Base-by-base conservation (phyloP, 1,140 invertebrate species). In the Bombus polaris region DNA sequence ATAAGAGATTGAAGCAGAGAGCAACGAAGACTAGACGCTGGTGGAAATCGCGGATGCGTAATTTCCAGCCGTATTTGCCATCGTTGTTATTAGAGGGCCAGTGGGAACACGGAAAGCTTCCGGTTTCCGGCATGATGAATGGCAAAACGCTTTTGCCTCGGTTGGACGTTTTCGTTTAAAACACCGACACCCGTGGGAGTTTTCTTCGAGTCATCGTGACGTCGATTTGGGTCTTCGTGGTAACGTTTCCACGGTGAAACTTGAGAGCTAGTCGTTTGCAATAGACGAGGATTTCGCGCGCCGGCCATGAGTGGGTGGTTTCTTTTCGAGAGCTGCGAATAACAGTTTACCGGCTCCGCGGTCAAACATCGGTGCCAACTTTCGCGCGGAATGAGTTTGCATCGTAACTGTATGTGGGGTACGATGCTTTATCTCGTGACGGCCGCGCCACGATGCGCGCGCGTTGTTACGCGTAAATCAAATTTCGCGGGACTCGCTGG, bases 391-490 rank as follows among this genome's bases (percentile, higher is more conserved):
- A 53, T 59, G 25, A 28, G 25, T 25, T 12, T n/a, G 59, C 59
- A 62, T 62, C 59, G 59, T 13, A 1, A 62, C 28, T 53, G 5
- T 53, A 18, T 53, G 47, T 22, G 47, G 1, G 6, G 1, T 22
- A 22, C 59, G 28, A n/a, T 62, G 12, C 3, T n/a, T n/a, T 25
- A 18, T 68, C 66, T 68, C 66, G 66, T 72, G 37, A 73, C 72
- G 81, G 71, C 80, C 79, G 83, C 76, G 66, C 66, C 62, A 65
- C 62, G 53, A 44, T 62, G 32, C 73, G 66, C 35, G 68, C 59
- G 59, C 88, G 65, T 71, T 85, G 83, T 80, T 74, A 59, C 71
- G 80, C 88, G 84, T 89, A 86, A 86, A 89, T 89, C 88, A 89
- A 89, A 89, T 85, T 89, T 89, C 65, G 87, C 83, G 82, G 80